Evolutionary conservation across 2,888 invertebrate species (phyloP), one percentile per base, ranked within the genome.

Genomic region (Rhagonycha fulva): DNA sequence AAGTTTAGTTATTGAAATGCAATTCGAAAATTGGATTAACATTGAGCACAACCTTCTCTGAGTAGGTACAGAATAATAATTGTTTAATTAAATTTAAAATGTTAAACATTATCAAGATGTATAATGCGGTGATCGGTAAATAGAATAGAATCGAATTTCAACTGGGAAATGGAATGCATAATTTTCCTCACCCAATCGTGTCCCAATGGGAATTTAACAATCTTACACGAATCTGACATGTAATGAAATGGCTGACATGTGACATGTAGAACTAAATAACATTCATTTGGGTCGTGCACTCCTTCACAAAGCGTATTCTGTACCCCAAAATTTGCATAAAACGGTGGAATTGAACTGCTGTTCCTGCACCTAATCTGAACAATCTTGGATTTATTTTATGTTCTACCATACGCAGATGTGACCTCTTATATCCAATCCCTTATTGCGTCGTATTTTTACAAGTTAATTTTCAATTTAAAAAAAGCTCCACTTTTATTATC

Each of bases 231-330:
- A 81, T 81, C 81, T 84, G 85, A 84, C 85, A 84, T 80, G 84
- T 84, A 85, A 86, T 85, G 85, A 86, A 86, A 84, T 83, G 83
- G 80, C 82, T 85, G 86, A 86, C 84, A 82, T 85, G 85, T 84
- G 85, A 84, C 85, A 84, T 83, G 84, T 82, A 82, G 82, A 79
- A 83, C 84, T 85, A 85, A 86, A 85, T 85, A 85, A 85, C 85
- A 82, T 84, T 84, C 85, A 83, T 85, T 85, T 83, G 70, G 82
- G 79, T 74, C 76, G 79, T 72, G 78, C 77, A 82, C 81, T 79
- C 78, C 78, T 82, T 82, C 81, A 82, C 80, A 76, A 71, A 80
- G 79, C 77, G 78, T 74, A 75, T 76, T 77, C 75, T 70, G 78
- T 79, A 79, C 74, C 78, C 63, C 26, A n/a, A 24, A 78, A 85